Conservation (phyloP, 2,888 invertebrate species). For the Drosophila rellima region DNA sequence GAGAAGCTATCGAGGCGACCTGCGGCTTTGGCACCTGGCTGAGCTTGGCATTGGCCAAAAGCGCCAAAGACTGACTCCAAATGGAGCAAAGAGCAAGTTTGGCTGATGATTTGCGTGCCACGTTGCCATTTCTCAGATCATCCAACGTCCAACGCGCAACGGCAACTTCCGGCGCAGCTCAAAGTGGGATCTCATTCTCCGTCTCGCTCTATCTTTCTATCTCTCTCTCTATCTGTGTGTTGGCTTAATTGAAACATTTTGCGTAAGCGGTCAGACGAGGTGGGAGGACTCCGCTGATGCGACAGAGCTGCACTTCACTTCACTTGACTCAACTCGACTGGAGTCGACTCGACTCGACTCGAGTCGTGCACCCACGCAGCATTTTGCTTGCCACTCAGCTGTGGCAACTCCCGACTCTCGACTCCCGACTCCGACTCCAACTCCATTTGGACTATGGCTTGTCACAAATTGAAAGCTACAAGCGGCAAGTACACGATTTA, state of each 20-base stretch:
- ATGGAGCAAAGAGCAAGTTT: constrained; percentile 10
- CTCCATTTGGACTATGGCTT: constrained; percentile 56
- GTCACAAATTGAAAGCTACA: constrained; percentile 82
- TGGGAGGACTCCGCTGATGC: constrained; percentile 41
- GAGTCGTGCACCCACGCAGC: constrained; percentile 63
- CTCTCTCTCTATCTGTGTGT: constrained; percentile 15
- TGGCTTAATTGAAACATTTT: constrained; percentile 79
- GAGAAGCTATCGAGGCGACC: constrained; percentile 49
- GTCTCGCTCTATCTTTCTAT: not conserved
- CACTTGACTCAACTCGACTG: constrained; percentile 19
- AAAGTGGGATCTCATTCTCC: constrained; percentile 14
- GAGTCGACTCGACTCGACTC: constrained; percentile 28
- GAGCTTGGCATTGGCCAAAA: constrained; percentile 16
- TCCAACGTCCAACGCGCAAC: constrained; percentile 31
- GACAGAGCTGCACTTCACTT: constrained; percentile 44
- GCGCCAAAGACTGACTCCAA: not conserved
- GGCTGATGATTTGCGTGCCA: constrained; percentile 73
- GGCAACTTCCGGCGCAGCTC: constrained; percentile 65
- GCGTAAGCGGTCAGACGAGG: constrained; percentile 74
- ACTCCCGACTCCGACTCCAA: constrained; percentile 33
- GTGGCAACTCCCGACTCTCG: constrained; percentile 34
- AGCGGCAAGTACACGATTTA: constrained; percentile 82
- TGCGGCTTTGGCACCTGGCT: constrained; percentile 72
- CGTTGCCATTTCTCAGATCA: constrained; percentile 72
- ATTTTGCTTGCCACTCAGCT: constrained; percentile 63